Evolutionary conservation across 2,113 vertebrate genomes (phyloP).

Genomic region (Cinclus cinclus): DNA sequence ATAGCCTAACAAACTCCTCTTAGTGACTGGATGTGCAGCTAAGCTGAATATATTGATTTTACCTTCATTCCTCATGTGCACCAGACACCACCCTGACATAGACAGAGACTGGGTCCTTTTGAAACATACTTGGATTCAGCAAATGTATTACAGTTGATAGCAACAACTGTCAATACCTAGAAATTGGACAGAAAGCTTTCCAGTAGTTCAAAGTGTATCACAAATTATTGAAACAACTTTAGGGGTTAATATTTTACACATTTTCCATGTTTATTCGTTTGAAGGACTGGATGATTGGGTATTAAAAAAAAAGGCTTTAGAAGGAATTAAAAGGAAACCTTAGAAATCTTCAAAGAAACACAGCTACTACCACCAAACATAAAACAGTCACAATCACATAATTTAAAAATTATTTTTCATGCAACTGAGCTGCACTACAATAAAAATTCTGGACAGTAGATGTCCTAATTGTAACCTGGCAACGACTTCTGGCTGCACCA

Average conservation of each 20-base stretch:
- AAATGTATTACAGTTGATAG: not conserved
- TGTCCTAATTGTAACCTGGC: conserved; percentile 11
- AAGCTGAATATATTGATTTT: not conserved
- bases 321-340: conserved; percentile 14
- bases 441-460: conserved; percentile 44
- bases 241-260: not conserved
- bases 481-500: not conserved
- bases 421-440: not conserved
- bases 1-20: not conserved
- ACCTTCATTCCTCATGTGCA: not conserved
- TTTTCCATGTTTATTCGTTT: not conserved
- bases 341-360: conserved; percentile 47
- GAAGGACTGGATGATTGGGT: not conserved
- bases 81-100: not conserved
- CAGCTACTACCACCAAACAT: not conserved
- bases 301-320: not conserved
- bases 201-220: not conserved
- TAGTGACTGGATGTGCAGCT: not conserved
- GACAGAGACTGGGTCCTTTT: not conserved
- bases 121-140: not conserved
- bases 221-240: not conserved
- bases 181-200: not conserved
- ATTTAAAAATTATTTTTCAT: conserved; percentile 44
- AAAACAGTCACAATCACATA: conserved; percentile 21
- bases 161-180: not conserved